A percentile compares a stretch with the other conserved stretches of the same genome.
Evolutionary conservation across 2,888 invertebrate species (phyloP).

Genomic region (Catotricha subobsoleta): DNA sequence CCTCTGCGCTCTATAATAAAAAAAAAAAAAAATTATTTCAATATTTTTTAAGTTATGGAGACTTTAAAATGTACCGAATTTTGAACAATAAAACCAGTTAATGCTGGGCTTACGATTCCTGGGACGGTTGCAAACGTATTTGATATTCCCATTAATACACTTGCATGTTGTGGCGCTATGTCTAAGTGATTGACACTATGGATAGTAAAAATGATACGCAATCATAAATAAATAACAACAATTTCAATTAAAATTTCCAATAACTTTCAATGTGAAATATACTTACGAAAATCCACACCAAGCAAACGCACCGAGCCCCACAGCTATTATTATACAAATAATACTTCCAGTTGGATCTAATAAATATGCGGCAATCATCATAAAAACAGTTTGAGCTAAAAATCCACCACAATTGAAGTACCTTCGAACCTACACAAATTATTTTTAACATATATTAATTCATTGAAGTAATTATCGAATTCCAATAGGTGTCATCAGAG

Average conservation of each 20-base stretch:
- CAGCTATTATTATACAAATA: conserved; percentile 71
- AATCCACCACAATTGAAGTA: conserved; percentile 58
- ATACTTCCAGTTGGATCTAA: conserved; percentile 48
- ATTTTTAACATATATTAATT: too few relatives aligned
- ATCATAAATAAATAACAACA: not conserved
- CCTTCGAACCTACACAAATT: conserved; percentile 52
- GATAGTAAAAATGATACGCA: conserved; percentile 6
- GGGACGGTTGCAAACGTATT: conserved; percentile 84
- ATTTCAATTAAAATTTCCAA: not conserved
- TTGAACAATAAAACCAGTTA: conserved; percentile 61
- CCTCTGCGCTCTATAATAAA: conserved; percentile 39
- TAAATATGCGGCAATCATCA: conserved; percentile 64
- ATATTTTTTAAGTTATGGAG: not conserved
- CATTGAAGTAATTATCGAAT: too few relatives aligned
- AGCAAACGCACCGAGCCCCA: conserved; percentile 80
- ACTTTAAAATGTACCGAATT: conserved; percentile 37
- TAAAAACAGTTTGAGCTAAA: conserved; percentile 63
- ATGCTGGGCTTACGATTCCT: conserved; percentile 73
- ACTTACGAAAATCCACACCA: conserved; percentile 81
- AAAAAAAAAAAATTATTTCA: conserved; percentile 14
- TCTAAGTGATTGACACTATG: conserved; percentile 68
- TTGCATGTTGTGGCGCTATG: conserved; percentile 79
- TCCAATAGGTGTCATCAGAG: too few relatives aligned
- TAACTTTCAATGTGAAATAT: not conserved
- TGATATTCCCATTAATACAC: conserved; percentile 78